Evolutionary conservation across 2,888 invertebrate genomes (phyloP).

Genomic region (Drosophila subquinaria): DNA sequence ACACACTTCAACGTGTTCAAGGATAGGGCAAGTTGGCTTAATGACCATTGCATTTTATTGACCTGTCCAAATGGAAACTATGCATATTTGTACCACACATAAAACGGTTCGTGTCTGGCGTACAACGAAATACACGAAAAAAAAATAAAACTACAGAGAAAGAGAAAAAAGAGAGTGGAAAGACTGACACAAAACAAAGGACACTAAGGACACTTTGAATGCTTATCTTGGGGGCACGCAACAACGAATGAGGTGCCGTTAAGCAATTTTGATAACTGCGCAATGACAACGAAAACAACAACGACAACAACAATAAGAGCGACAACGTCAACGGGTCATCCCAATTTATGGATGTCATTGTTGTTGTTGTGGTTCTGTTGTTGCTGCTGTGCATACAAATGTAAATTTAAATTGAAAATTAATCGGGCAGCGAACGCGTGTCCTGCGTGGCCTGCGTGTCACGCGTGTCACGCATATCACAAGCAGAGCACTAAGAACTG

Average conservation of each 20-base stretch:
- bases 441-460: slow-evolving; percentile 29
- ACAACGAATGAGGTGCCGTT: slow-evolving; percentile 42
- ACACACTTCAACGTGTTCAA: slow-evolving; percentile 7
- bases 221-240: slow-evolving; percentile 52
- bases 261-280: slow-evolving; percentile 71
- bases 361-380: slow-evolving; percentile 20
- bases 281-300: slow-evolving; percentile 49
- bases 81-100: background rate
- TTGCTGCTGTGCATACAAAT: slow-evolving; percentile 63
- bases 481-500: background rate
- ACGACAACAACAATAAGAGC: slow-evolving; percentile 23
- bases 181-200: slow-evolving; percentile 9
- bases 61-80: slow-evolving; percentile 23
- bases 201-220: slow-evolving; percentile 53
- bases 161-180: background rate
- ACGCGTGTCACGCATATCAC: slow-evolving; percentile 18
- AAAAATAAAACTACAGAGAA: background rate
- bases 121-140: slow-evolving; percentile 2
- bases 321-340: slow-evolving; percentile 56
- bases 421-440: slow-evolving; percentile 56
- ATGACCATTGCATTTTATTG: slow-evolving; percentile 59
- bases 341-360: slow-evolving; percentile 56
- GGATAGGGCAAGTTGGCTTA: slow-evolving; percentile 14
- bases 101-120: slow-evolving; percentile 25
- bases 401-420: slow-evolving; percentile 73